Percentiles rank a stretch among this genome's conserved stretches.
Evolutionary conservation across 2,113 vertebrate genomes (phyloP).

Genomic region (Odontesthes bonariensis): DNA sequence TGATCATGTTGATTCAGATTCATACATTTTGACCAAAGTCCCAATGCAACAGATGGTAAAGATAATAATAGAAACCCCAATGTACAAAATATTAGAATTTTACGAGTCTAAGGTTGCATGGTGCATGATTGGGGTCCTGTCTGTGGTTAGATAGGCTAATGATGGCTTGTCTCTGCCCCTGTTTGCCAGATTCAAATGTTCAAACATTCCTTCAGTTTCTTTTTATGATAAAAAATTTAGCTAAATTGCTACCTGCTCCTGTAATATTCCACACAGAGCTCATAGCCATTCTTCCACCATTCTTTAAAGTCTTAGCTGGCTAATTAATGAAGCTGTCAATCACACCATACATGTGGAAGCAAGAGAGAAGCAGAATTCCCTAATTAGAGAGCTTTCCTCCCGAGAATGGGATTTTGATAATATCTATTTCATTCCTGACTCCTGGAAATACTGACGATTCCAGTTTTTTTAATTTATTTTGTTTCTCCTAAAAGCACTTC

Average conservation of each 20-base stretch:
- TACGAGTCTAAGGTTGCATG: background rate
- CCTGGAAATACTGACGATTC: constrained; percentile 16
- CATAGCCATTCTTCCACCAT: constrained; percentile 28
- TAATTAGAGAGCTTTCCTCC: constrained; percentile 34
- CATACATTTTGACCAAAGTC: background rate
- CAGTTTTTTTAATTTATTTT: constrained; percentile 39
- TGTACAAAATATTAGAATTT: background rate
- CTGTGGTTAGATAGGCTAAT: background rate
- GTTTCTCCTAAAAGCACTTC: background rate
- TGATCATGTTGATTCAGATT: background rate
- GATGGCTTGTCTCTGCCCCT: background rate
- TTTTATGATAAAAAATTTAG: constrained; percentile 27
- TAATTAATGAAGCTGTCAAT: constrained; percentile 59
- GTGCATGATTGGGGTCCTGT: background rate
- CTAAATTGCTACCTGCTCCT: constrained; percentile 28
- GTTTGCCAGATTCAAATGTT: background rate
- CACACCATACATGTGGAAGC: constrained; percentile 4
- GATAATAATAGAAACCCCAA: background rate
- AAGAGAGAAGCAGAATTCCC: constrained; percentile 35
- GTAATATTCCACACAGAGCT: constrained; percentile 17
- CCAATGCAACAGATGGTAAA: background rate
- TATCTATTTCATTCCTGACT: constrained; percentile 15
- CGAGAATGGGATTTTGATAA: constrained; percentile 5
- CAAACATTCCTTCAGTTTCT: constrained; percentile 15
- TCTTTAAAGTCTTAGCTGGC: constrained; percentile 40